These are phyloP conservation scores for Lysiphlebus fabarum DNA, from an alignment of 1,140 invertebrate species.

Conservation along the genomic window DNA sequence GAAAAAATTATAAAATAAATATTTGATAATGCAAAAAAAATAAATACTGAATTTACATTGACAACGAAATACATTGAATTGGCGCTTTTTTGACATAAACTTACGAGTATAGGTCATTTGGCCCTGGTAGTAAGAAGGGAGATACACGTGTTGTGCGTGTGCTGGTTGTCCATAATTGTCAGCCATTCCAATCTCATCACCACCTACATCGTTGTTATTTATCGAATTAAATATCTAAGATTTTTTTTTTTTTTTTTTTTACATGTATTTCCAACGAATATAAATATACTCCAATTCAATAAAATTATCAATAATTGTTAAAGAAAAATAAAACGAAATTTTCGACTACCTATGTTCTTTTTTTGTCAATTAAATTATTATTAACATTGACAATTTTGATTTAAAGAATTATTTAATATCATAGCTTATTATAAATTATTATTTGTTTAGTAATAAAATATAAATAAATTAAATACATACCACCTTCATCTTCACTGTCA, in stretches of 20 bases:
- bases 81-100: conserved; percentile 50
- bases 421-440: no score
- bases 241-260: conserved; percentile 28
- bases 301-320: no score
- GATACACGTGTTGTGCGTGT: conserved; percentile 75
- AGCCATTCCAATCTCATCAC: conserved; percentile 68
- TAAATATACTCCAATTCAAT: no score
- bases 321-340: no score
- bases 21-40: no score
- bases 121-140: conserved; percentile 74
- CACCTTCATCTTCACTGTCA: conserved; percentile 98
- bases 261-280: conserved; percentile 9
- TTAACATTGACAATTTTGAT: no score
- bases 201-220: conserved; percentile 55
- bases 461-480: conserved; percentile 56
- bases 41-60: conserved; percentile 34
- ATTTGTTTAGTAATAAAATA: background rate
- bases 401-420: no score
- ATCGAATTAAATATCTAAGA: conserved; percentile 40
- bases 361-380: no score
- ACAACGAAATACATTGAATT: conserved; percentile 29
- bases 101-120: conserved; percentile 75
- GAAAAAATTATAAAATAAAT: no score
- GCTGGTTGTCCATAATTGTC: conserved; percentile 67
- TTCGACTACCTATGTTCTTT: no score